phyloP scores from a whole-genome alignment of 2,113 vertebrate species.

The Macheiramphus alcinus region DNA sequence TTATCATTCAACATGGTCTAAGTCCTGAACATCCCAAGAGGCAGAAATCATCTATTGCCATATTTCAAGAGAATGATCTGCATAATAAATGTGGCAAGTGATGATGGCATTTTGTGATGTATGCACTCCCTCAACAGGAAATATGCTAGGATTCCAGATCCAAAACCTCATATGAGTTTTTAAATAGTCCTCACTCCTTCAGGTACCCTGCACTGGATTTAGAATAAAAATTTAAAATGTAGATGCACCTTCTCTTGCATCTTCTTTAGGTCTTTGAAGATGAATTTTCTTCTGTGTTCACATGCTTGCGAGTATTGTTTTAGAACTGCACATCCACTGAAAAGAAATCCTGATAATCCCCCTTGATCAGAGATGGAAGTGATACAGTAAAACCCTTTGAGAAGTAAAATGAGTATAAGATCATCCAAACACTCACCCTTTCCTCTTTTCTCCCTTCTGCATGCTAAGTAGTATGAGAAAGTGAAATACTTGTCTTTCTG shows the following conservation, averaged over 20 bases:
- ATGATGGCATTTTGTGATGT: background rate
- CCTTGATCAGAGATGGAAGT: background rate
- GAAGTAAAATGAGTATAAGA: background rate
- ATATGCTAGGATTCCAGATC: background rate
- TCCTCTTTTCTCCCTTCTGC: background rate
- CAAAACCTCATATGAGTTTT: background rate
- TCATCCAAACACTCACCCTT: background rate
- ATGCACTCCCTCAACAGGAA: background rate
- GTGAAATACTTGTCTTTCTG: background rate
- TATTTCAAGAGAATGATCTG: conserved; percentile 1
- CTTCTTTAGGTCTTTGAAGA: background rate
- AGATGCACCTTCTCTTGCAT: background rate
- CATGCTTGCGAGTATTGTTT: background rate
- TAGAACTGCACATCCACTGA: background rate
- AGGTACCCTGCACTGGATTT: background rate
- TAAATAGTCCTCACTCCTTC: background rate
- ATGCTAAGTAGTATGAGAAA: background rate
- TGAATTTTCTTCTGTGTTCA: conserved; percentile 23
- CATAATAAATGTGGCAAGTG: background rate
- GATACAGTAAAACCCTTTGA: background rate
- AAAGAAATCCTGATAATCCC: conserved; percentile 6
- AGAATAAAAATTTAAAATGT: conserved; percentile 28
- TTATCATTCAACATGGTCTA: background rate
- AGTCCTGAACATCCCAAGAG: background rate
- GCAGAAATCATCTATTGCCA: background rate